Evolutionary conservation across 2,888 invertebrate genomes (phyloP).

Genomic region (Listrodromus nycthemerus): DNA sequence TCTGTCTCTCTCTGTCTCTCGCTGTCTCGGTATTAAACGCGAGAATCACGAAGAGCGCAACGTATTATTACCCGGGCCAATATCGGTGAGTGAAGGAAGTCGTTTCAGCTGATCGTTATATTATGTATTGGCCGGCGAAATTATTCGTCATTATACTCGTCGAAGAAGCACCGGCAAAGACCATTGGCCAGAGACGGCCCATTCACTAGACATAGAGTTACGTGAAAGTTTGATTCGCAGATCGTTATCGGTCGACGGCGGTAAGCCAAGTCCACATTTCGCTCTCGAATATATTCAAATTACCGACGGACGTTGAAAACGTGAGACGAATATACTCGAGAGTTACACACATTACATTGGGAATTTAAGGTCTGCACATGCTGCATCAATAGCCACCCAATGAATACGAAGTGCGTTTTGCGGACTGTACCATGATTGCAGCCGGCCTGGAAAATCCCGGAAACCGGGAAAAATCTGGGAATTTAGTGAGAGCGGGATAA

Average conservation of each 20-base stretch:
- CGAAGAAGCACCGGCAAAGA: neutral
- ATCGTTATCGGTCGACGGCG: conserved; percentile 41
- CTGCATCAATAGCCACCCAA: neutral
- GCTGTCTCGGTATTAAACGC: neutral
- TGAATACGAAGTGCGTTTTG: neutral
- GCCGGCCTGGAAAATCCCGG: too few species aligned
- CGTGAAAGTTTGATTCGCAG: conserved; percentile 39
- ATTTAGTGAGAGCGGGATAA: too few species aligned
- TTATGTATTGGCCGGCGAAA: conserved; percentile 45
- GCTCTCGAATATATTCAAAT: conserved; percentile 50
- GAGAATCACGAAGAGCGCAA: conserved; percentile 32
- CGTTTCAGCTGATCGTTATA: conserved; percentile 34
- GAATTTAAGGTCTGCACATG: conserved; percentile 23
- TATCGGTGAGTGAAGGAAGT: conserved; percentile 42
- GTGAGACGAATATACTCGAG: conserved; percentile 49
- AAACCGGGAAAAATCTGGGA: too few species aligned
- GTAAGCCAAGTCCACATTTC: conserved; percentile 47
- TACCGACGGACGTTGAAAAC: conserved; percentile 45
- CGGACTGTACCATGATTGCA: too few species aligned
- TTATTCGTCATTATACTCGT: conserved; percentile 36
- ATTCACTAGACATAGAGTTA: conserved; percentile 42
- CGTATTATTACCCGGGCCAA: conserved; percentile 51
- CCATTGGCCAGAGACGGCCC: neutral
- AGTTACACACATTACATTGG: conserved; percentile 38
- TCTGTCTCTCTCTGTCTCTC: neutral